Base-by-base conservation (phyloP, 2,113 vertebrate species). In the Megaleporinus macrocephalus region DNA sequence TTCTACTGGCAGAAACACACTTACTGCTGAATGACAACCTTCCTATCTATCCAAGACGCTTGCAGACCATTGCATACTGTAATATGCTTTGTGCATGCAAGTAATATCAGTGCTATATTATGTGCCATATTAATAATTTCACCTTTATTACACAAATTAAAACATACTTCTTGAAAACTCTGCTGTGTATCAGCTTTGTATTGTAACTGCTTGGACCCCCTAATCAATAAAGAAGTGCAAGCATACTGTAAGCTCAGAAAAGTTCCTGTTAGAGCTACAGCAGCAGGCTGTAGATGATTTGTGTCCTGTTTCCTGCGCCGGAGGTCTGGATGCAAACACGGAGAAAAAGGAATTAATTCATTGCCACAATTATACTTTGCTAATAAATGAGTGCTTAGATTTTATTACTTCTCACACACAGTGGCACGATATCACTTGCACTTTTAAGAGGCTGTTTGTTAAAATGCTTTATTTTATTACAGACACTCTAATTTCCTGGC, bases 401-500 rank as follows among this genome's bases (percentile, higher is more conserved):
- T 89, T 91, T 91, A 93, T 92, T 91, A 87, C 85, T 73, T 85
- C 89, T 91, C 92, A 91, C 87, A 89, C 89, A 88, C 89, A 88
- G 90, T 55, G 87, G 84, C 82, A 85, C 83, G 33, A 83, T 81
- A 91, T 93, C 90, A 85, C 90, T 89, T 91, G 89, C 88, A 83
- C 87, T 88, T 90, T 87, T 85, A 87, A 88, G 87, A 76, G 76
- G 81, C 88, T 87, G 88, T 93, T 94, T 91, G 89, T 93, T 91
- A 86, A 89, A 92, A 92, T 91, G 91, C 88, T 93, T 91, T 90
- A 91, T 92, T 89, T 90, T 87, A 83, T 86, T 88, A 91, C 88
- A 88, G 90, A 89, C 88, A 80, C 85, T 87, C 63, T 87, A 87
- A 90, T 90, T 88, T 88, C 84, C 82, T 84, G 85, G 73, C 83